Conservation (phyloP, 2,113 vertebrate genomes). For the Podiceps cristatus region DNA sequence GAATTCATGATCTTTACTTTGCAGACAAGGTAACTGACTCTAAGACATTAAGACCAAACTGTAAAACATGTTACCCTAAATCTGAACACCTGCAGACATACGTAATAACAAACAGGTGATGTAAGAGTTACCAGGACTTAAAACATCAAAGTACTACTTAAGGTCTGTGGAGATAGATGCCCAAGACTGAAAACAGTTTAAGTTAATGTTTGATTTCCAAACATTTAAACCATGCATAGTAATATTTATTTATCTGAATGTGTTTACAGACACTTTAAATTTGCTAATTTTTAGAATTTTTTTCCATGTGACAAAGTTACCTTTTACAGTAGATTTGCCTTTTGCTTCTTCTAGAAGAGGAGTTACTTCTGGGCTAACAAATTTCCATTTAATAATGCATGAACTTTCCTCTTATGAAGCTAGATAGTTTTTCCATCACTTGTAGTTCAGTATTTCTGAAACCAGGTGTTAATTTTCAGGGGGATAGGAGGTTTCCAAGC, state of each 20-base stretch:
- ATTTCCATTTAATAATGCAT: slow-evolving; percentile 15
- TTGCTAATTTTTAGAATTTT: background rate
- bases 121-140: background rate
- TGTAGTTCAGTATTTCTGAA: slow-evolving; percentile 54
- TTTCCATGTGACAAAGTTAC: background rate
- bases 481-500: slow-evolving; percentile 65
- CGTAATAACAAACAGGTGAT: background rate
- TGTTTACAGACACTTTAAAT: background rate
- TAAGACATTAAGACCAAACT: background rate
- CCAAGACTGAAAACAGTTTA: background rate
- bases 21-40: background rate
- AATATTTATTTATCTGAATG: background rate
- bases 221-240: background rate
- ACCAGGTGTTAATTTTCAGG: slow-evolving; percentile 74
- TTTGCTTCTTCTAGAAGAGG: background rate
- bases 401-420: background rate
- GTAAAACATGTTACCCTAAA: background rate
- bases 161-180: background rate
- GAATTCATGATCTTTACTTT: background rate
- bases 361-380: background rate
- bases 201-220: background rate
- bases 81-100: background rate
- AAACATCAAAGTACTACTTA: background rate
- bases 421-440: slow-evolving; percentile 60
- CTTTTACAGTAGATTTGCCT: background rate